Evolutionary conservation across 2,113 vertebrate genomes (phyloP).

Genomic region (Salvelinus sp.): DNA sequence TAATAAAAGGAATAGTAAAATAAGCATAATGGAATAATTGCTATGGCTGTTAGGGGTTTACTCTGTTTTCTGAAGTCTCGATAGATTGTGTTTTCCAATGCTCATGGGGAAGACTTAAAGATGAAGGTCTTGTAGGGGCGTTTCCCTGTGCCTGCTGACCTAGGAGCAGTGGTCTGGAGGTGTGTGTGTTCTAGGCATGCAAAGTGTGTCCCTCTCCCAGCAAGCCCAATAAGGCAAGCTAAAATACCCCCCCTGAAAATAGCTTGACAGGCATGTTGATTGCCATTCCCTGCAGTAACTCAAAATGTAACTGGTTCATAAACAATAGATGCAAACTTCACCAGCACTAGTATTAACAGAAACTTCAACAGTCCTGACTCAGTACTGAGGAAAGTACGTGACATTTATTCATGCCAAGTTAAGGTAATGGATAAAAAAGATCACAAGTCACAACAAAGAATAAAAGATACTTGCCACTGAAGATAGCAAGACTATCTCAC

Average conservation of each 20-base stretch:
- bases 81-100: not conserved
- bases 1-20: too few relatives aligned
- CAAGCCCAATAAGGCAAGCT: slow-evolving; percentile 50
- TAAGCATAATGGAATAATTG: too few relatives aligned
- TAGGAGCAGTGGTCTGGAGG: not conserved
- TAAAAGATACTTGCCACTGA: too few relatives aligned
- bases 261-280: slow-evolving; percentile 73
- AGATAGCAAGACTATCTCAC: too few relatives aligned
- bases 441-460: too few relatives aligned
- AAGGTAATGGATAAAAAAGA: too few relatives aligned
- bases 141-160: not conserved
- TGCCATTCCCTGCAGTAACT: slow-evolving; percentile 64
- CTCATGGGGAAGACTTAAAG: not conserved
- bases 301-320: slow-evolving; percentile 50
- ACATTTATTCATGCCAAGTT: not conserved
- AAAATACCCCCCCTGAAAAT: slow-evolving; percentile 67
- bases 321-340: slow-evolving; percentile 38
- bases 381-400: not conserved
- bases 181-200: slow-evolving; percentile 15
- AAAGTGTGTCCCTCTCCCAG: slow-evolving; percentile 38
- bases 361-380: slow-evolving; percentile 3
- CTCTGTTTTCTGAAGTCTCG: too few relatives aligned
- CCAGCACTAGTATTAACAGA: slow-evolving; percentile 17
- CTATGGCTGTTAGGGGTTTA: too few relatives aligned
- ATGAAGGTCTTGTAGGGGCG: not conserved